These are phyloP conservation scores for Oikopleura albicans DNA, from an alignment of 23 tunicate species.

Conservation along the genomic window DNA sequence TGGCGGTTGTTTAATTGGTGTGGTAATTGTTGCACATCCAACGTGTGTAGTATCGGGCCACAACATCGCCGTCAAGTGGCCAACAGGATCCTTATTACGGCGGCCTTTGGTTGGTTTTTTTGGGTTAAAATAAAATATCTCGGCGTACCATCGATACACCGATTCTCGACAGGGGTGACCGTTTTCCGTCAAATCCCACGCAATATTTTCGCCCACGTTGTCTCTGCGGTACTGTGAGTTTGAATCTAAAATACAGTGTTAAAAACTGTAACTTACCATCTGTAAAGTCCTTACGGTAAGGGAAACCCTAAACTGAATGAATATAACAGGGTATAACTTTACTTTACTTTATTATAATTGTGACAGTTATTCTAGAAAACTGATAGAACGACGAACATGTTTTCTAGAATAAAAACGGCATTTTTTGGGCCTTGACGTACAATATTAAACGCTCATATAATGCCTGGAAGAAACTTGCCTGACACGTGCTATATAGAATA, in stretches of 20 bases:
- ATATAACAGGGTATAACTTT: too few relatives aligned
- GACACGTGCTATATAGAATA: too few relatives aligned
- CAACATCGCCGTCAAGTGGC: not conserved
- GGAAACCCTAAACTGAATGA: too few relatives aligned
- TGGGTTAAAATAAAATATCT: slow-evolving; percentile 7
- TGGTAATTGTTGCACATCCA: not conserved
- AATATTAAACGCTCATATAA: too few relatives aligned
- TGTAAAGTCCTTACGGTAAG: too few relatives aligned
- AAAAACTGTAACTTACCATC: too few relatives aligned
- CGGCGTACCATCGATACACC: slow-evolving; percentile 17
- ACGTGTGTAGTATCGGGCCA: slow-evolving; percentile 10
- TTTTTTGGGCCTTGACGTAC: too few relatives aligned
- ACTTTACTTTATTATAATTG: too few relatives aligned
- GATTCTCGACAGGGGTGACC: not conserved
- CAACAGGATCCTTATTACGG: not conserved
- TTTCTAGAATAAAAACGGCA: too few relatives aligned
- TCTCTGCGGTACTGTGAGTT: not conserved
- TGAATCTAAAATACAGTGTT: not conserved
- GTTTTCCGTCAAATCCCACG: slow-evolving; percentile 17
- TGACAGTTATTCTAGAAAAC: too few relatives aligned
- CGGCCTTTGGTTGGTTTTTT: slow-evolving; percentile 11
- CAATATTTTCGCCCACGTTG: slow-evolving; percentile 2
- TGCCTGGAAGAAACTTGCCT: too few relatives aligned
- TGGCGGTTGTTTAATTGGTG: slow-evolving; percentile 8
- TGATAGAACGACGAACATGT: too few relatives aligned